Base-by-base conservation (phyloP, 1,140 invertebrate species). In the Cherax quadricarinatus region DNA sequence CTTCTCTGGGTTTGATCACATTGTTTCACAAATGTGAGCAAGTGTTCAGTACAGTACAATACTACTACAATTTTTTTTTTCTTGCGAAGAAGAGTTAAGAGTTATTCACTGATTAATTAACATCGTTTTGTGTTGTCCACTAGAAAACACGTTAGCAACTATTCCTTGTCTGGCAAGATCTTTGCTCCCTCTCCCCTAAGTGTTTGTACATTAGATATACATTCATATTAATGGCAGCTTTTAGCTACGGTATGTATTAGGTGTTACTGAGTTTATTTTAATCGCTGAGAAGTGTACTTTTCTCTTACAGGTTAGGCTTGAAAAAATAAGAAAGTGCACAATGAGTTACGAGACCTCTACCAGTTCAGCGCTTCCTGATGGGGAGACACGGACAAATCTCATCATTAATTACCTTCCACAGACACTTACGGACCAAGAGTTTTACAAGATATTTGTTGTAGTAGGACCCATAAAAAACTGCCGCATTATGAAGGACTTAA, bases 351-450 rank as follows among this genome's bases (percentile, higher is more conserved):
- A 91, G 75, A 81, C 89, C 51, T 80, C 70, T 57, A 93, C 93
- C 49, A 81, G 85, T 53, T 86, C 84, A 51, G 88, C 88, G 62
- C 91, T 93, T 70, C 90, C 93, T 16, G 93, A 92, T 41, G 88
- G 88, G 78, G 93, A 94, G 73, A 89, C 82, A 14, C 93, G 94
- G 62, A 96, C 98, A 16, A 99, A 99, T 95, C 96, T 99, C 90
- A 99, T 99, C 92, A 97, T 99, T 94, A 99, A 99, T 95, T 99
- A 99, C 95, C 96, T 99, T 92, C 98, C 98, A 16, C 98, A 99
- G 95, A 97, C 96, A 93, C 97, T 99, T 96, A 98, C 97, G 2
- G 98, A 99, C 95, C 97, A 98, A 94, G 98, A 99, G 94, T 96
- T 99, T 60, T 97, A 97, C 94, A 97, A 97, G 87, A 96, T 99